These are phyloP conservation scores for Anticlea derivata DNA, from an alignment of 2,888 invertebrate species.

Conservation along the genomic window DNA sequence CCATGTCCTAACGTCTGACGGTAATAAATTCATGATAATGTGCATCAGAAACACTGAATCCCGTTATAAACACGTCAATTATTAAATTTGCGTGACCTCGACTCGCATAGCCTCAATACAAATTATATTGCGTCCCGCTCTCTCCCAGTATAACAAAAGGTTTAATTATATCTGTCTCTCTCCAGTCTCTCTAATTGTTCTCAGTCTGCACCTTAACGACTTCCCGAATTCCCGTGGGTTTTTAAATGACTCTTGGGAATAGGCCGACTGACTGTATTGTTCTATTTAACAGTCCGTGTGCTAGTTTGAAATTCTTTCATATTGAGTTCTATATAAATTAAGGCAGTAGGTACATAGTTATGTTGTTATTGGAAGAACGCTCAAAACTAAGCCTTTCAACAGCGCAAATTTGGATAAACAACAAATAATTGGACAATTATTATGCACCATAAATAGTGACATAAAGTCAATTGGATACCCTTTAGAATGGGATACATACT, in stretches of 20 bases:
- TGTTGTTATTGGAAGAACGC: too few species aligned
- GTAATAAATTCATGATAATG: too few species aligned
- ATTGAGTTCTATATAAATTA: not conserved
- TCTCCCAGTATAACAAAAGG: conserved; percentile 38
- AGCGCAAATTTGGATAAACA: too few species aligned
- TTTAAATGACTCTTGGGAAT: conserved; percentile 53
- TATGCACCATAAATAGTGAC: too few species aligned
- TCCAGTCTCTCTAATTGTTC: conserved; percentile 70
- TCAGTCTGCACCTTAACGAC: conserved; percentile 69
- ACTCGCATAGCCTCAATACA: conserved; percentile 17
- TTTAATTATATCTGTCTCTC: conserved; percentile 46
- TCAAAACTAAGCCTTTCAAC: too few species aligned
- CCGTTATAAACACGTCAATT: not conserved
- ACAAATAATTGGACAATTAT: too few species aligned
- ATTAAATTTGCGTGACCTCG: not conserved
- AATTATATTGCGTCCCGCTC: conserved; percentile 21
- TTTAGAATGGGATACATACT: too few species aligned
- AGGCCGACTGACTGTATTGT: conserved; percentile 44
- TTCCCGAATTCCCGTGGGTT: conserved; percentile 70
- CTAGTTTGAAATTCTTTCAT: conserved; percentile 12
- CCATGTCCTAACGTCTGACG: too few species aligned
- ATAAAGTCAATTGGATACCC: too few species aligned
- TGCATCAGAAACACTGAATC: too few species aligned
- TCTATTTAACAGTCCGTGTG: conserved; percentile 33
- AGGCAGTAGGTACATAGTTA: not conserved